phyloP scores from a whole-genome alignment of 1,140 invertebrate species.

The Leptinotarsa undecemlineata region DNA sequence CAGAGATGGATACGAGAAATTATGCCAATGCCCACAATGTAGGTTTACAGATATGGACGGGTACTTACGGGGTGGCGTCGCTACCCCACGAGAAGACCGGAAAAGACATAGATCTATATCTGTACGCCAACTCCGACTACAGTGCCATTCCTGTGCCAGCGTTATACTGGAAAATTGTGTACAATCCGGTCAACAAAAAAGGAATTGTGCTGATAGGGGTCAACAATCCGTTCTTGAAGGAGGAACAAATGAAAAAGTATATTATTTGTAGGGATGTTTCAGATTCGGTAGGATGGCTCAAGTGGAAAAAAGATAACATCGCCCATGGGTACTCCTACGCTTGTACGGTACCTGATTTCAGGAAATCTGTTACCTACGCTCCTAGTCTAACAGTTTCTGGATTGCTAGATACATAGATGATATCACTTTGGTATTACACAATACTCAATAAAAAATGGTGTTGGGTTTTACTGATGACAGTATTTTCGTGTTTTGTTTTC shows the following conservation, averaged over 20 bases:
- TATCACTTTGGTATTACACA: too few species aligned
- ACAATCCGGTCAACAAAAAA: slow-evolving; percentile 57
- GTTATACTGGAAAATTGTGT: slow-evolving; percentile 66
- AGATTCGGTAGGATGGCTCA: slow-evolving; percentile 56
- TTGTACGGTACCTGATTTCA: slow-evolving; percentile 65
- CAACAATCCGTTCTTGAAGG: slow-evolving; percentile 65
- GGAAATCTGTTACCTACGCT: slow-evolving; percentile 59
- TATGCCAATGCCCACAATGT: slow-evolving; percentile 45
- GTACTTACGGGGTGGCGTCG: slow-evolving; percentile 60
- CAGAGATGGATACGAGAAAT: slow-evolving; percentile 56
- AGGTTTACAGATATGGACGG: slow-evolving; percentile 62
- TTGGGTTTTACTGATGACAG: too few species aligned
- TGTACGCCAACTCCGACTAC: slow-evolving; percentile 55
- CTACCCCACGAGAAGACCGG: slow-evolving; percentile 54
- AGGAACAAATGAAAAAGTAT: slow-evolving; percentile 48
- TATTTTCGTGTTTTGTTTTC: too few species aligned
- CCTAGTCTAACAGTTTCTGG: too few species aligned
- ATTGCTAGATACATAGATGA: too few species aligned
- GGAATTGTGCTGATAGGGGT: slow-evolving; percentile 66
- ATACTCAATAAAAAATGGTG: too few species aligned
- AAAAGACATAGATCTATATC: slow-evolving; percentile 55
- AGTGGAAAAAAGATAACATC: slow-evolving; percentile 53
- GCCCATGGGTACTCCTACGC: slow-evolving; percentile 67
- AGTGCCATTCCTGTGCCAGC: slow-evolving; percentile 61
- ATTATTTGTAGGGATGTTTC: slow-evolving; percentile 64